Base-by-base conservation (phyloP, 1,140 invertebrate species). In the Steinernema khuongi region DNA sequence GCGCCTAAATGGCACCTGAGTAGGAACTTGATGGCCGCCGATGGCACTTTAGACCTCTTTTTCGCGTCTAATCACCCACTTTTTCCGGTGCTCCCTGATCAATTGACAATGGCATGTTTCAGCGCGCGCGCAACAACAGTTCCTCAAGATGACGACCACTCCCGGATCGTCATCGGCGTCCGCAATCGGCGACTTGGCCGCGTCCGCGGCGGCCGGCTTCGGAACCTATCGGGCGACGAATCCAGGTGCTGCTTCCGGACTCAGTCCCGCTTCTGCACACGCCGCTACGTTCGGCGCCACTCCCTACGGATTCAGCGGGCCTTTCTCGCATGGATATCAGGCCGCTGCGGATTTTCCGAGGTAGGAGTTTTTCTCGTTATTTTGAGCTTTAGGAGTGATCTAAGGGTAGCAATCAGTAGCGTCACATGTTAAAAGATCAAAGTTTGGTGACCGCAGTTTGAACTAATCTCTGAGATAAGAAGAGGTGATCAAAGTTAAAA, bases 41-140 rank as follows among this genome's bases (percentile, higher is more conserved):
- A 60, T 60, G 50, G 50, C 50, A 60, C 50, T 60, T 60, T 60
- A 60, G 50, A 22, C 50, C 50, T 60, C 50, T 60, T 60, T 60
- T 60, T 60, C 50, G 50, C 50, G 50, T 17, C 50, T 60, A 22
- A 60, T 60, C 50, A 60, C 19, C 50, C 50, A 60, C 50, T 60
- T 60, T 60, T 60, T 60, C 50, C 50, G 19, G 14, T 41, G 7
- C 36, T n/a, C 36, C 7, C 36, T 41, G 50, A 60, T 60, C 50
- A 60, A 60, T 60, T 60, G 7, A 41, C 36, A 41, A 60, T 60
- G 50, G 22, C 14, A 60, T 60, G 50, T 60, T 60, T 60, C 50
- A 60, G 50, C 50, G 50, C 50, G 50, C 50, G 50, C 50, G 50
- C 50, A 60, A 60, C 50, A 60, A 60, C 50, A 60, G 50, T 60